Conservation (phyloP, 2,113 vertebrate species). For the Dipodomys spectabilis region DNA sequence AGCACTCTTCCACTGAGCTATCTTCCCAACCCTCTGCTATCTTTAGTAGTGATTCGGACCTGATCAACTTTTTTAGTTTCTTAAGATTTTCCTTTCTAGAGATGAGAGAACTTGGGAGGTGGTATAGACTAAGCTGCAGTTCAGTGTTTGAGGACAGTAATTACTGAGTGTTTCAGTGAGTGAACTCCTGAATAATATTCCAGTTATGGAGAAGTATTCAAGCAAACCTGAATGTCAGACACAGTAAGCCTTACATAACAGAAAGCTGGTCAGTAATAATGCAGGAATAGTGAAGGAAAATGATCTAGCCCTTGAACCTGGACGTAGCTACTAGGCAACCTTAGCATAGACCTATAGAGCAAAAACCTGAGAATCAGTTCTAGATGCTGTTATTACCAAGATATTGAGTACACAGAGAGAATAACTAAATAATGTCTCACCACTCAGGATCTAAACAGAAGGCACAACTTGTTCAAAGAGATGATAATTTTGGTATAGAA, state of each 20-base stretch:
- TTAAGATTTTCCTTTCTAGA: background rate
- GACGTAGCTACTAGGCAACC: fast-evolving
- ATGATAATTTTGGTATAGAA: background rate
- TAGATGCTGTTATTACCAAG: background rate
- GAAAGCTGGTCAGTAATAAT: background rate
- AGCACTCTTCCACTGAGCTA: no score
- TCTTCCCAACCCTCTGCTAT: no score
- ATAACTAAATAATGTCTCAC: background rate
- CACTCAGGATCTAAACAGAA: background rate
- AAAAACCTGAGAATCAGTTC: background rate
- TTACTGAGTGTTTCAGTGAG: background rate
- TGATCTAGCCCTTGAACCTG: background rate
- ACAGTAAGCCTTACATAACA: background rate
- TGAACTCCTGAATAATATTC: background rate
- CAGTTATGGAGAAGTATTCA: background rate
- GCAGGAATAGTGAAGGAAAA: background rate
- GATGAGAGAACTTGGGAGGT: background rate
- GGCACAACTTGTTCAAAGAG: background rate
- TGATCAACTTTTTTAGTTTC: background rate
- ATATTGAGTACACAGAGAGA: background rate
- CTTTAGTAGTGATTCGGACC: background rate
- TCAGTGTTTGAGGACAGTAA: background rate
- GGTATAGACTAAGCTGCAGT: background rate
- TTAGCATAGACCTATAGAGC: background rate
- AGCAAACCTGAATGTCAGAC: fast-evolving